These are phyloP conservation scores for Argya squamiceps DNA, from an alignment of 2,797 vertebrate genomes.

Conservation along the genomic window DNA sequence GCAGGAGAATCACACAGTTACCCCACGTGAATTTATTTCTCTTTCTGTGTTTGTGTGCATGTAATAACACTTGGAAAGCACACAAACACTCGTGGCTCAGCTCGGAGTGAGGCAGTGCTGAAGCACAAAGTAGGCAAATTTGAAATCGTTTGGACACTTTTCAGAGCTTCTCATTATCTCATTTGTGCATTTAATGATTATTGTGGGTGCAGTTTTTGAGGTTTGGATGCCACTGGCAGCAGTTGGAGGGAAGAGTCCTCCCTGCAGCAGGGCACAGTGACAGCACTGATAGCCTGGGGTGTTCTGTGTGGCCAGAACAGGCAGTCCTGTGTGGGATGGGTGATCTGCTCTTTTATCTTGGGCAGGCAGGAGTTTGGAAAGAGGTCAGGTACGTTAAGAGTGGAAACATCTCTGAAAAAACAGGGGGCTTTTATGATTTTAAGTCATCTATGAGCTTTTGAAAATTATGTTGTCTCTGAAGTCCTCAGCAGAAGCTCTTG, in stretches of 20 bases:
- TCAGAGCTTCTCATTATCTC: neutral
- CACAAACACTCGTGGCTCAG: neutral
- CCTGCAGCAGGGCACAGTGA: neutral
- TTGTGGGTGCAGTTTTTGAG: neutral
- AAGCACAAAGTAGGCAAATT: conserved; percentile 1
- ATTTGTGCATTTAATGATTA: neutral
- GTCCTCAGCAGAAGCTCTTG: neutral
- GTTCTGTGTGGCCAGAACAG: neutral
- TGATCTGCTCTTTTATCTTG: neutral
- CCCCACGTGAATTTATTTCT: neutral
- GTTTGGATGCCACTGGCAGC: neutral
- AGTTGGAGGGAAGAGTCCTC: neutral
- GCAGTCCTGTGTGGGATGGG: neutral
- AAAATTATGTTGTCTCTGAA: neutral
- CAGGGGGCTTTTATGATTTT: neutral
- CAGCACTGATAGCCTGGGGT: neutral
- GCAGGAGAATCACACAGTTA: neutral
- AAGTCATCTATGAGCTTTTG: neutral
- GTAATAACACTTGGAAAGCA: neutral
- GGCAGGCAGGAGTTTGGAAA: neutral
- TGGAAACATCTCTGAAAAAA: neutral
- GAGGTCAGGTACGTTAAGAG: neutral
- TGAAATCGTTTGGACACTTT: conserved; percentile 12
- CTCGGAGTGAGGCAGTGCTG: neutral
- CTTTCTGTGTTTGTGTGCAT: neutral